Evolutionary conservation across 2,888 invertebrate genomes (phyloP).

Genomic region (Candidula unifasciata): DNA sequence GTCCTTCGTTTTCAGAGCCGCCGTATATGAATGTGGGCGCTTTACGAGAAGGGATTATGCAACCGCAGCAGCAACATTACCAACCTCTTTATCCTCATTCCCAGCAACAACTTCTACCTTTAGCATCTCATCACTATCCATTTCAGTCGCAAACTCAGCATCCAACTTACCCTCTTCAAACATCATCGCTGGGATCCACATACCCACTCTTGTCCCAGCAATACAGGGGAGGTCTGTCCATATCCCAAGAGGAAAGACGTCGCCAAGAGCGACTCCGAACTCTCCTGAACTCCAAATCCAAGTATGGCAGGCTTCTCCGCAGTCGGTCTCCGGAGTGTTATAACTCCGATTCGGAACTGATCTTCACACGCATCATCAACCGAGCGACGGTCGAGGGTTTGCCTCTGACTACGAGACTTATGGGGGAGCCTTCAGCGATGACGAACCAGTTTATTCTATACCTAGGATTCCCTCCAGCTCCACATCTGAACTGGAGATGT

Average conservation of each 20-base stretch:
- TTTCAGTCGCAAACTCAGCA: slow-evolving; percentile 30
- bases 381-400: slow-evolving; percentile 68
- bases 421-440: slow-evolving; percentile 70
- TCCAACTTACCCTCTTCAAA: slow-evolving; percentile 36
- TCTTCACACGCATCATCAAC: slow-evolving; percentile 68
- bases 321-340: slow-evolving; percentile 82
- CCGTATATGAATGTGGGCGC: slow-evolving; percentile 56
- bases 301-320: slow-evolving; percentile 71
- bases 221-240: slow-evolving; percentile 49
- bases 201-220: slow-evolving; percentile 40
- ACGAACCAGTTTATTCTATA: slow-evolving; percentile 70
- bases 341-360: slow-evolving; percentile 94
- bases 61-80: slow-evolving; percentile 44
- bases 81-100: slow-evolving; percentile 38
- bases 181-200: slow-evolving; percentile 33
- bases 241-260: slow-evolving; percentile 60
- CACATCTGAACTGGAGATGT: slow-evolving; percentile 74
- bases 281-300: slow-evolving; percentile 71
- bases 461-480: slow-evolving; percentile 71
- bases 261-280: slow-evolving; percentile 70
- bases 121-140: slow-evolving; percentile 21
- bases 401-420: slow-evolving; percentile 74
- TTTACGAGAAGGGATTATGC: slow-evolving; percentile 45
- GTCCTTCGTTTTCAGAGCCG: slow-evolving; percentile 49
- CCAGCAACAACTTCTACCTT: slow-evolving; percentile 22